Evolutionary conservation across 2,113 vertebrate genomes (phyloP).

Genomic region (Mesocricetus auratus): DNA sequence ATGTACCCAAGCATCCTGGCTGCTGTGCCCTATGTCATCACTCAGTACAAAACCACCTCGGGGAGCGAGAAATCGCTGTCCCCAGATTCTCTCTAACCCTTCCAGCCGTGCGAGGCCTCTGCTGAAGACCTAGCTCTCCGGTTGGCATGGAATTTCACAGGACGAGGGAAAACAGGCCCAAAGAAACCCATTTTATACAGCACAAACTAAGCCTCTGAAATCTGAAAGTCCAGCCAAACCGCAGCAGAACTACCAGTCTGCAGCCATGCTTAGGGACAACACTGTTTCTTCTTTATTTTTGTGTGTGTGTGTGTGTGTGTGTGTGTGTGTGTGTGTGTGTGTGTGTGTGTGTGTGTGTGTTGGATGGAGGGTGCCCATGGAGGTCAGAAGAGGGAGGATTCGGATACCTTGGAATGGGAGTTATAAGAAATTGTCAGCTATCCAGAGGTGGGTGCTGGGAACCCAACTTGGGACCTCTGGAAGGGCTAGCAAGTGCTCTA

Average conservation of each 20-base stretch:
- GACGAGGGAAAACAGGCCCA: no score
- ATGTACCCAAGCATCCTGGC: not conserved
- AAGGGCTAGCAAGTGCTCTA: not conserved
- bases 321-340: not conserved
- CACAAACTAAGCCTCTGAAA: not conserved
- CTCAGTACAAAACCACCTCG: not conserved
- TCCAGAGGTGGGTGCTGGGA: not conserved
- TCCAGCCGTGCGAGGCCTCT: not conserved
- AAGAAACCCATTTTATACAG: not conserved
- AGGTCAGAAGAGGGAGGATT: not conserved
- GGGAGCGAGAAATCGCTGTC: not conserved
- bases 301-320: not conserved
- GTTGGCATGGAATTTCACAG: not conserved
- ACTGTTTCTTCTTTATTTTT: not conserved
- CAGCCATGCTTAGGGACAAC: not conserved
- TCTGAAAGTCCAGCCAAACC: not conserved
- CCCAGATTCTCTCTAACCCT: not conserved
- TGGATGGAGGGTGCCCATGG: not conserved
- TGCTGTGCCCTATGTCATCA: not conserved
- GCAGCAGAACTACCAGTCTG: not conserved
- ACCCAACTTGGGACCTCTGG: not conserved
- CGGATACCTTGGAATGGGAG: not conserved
- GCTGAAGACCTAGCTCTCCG: no score
- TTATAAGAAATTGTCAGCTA: not conserved
- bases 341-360: not conserved